A percentile compares a stretch with the other conserved stretches of the same genome.
phyloP scores from a whole-genome alignment of 1,140 invertebrate genomes.

The Brachionus rubens region DNA sequence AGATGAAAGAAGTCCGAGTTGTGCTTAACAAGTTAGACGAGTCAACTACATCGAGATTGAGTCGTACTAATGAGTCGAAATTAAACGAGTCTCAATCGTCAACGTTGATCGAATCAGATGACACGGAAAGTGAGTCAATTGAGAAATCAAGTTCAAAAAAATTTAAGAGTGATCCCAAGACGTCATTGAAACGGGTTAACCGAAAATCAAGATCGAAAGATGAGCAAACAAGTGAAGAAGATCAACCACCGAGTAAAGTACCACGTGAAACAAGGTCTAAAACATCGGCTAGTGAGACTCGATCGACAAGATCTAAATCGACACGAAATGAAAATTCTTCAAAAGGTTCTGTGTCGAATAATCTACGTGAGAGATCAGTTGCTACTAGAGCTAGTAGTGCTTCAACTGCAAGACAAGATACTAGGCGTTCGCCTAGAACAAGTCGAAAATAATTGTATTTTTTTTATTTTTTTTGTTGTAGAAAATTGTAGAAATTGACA shows the following conservation, averaged over 20 bases:
- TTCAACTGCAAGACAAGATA: too few species aligned
- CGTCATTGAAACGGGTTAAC: not conserved
- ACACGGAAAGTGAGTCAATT: not conserved
- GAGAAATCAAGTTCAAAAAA: not conserved
- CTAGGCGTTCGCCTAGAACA: not conserved
- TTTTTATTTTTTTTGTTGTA: too few species aligned
- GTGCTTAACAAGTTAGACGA: not conserved
- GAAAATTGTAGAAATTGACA: too few species aligned
- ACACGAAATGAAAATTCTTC: not conserved
- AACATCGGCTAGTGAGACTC: not conserved
- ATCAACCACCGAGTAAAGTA: not conserved
- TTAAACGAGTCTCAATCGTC: not conserved
- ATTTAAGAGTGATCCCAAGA: not conserved
- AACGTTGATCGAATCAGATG: not conserved
- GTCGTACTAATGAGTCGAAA: not conserved
- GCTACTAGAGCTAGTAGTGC: too few species aligned
- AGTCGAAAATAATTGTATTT: too few species aligned
- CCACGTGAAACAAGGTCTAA: not conserved
- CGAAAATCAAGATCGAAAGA: constrained; percentile 1
- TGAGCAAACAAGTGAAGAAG: not conserved
- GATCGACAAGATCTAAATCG: not conserved
- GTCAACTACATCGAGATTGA: not conserved
- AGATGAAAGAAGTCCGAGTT: not conserved
- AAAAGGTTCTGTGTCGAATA: too few species aligned
- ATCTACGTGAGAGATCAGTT: too few species aligned